phyloP scores from a whole-genome alignment of 2,888 invertebrate species.

The Apodemia duryi region DNA sequence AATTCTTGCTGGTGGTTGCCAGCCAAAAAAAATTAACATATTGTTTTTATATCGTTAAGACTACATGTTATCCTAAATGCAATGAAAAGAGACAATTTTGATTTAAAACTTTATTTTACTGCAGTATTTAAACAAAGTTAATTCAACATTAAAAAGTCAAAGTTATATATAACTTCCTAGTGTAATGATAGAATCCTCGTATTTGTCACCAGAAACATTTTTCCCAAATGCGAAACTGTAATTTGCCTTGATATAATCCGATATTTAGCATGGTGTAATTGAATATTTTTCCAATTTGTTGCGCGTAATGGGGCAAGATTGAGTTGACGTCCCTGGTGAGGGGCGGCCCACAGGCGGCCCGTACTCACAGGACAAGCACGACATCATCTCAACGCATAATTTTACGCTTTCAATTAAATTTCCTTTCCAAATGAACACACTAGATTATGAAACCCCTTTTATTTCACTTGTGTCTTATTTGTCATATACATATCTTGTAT shows the following conservation, averaged over 20 bases:
- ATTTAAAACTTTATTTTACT: too few species aligned
- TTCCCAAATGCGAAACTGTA: constrained; percentile 68
- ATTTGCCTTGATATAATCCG: constrained; percentile 77
- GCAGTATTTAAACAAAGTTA: too few species aligned
- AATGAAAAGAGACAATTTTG: too few species aligned
- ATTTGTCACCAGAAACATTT: constrained; percentile 41
- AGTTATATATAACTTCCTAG: background rate
- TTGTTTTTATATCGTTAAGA: too few species aligned
- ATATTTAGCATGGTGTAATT: constrained; percentile 77
- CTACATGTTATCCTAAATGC: too few species aligned
- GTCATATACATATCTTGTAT: too few species aligned
- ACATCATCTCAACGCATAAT: constrained; percentile 44
- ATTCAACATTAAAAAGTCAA: background rate
- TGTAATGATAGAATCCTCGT: background rate
- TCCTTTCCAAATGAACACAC: constrained; percentile 27
- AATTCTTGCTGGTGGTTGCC: too few species aligned
- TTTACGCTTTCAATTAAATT: constrained; percentile 44
- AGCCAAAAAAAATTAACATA: too few species aligned
- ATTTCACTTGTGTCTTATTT: too few species aligned
- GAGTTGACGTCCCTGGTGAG: constrained; percentile 70
- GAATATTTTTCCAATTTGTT: constrained; percentile 80
- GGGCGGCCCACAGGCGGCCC: constrained; percentile 31
- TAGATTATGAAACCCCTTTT: constrained; percentile 4
- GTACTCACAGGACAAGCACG: constrained; percentile 31
- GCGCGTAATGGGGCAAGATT: constrained; percentile 79